Base-by-base conservation (phyloP, 2,797 vertebrate species). In the Cynodonichthys magdalenae region DNA sequence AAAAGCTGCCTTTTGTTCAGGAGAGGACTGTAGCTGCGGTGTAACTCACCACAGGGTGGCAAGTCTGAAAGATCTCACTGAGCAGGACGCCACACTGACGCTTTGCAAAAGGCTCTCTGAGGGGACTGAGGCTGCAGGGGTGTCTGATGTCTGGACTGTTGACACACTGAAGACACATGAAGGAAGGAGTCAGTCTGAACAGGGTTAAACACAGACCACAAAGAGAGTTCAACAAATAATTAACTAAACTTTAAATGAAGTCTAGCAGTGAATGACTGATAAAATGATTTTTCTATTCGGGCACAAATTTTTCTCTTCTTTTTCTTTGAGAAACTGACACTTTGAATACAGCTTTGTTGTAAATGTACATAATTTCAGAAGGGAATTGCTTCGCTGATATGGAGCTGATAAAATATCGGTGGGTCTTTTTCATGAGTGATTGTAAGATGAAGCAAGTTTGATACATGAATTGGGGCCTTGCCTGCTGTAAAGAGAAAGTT, bases 1-100 rank as follows among this genome's bases (percentile, higher is more conserved):
- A 36, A 36, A 36, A 36, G 34, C 34, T 36, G 10, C 8, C 15
- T 4, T 46, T 46, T 1, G 34, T 8, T 45, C 18, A 17, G 44
- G 19, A 31, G 15, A 4, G 4, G 10, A 8, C 19, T 9, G 49
- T 34, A 58, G 75, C 12, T 12, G 63, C 73, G 7, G 39, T 15
- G 17, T 6, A 12, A 95, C 96, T 96, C 87, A 98, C 97, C 96
- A 98, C 96, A 0, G 95, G 94, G 87, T 99, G 97, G 92, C 97
- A 99, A 90, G 90, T 92, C 86, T 96, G 95, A 87, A 99, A 99
- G 63, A 95, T 90, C 81, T 97, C 96, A 11, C 96, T 91, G 53
- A 98, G 92, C 69, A 99, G 89, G 56, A 98, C 88, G 7, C 91
- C 92, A 79, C 97, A 99, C 64, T 94, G 95, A 53, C 94, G 95